These are phyloP conservation scores for Pterostichus madidus DNA, from an alignment of 2,888 invertebrate genomes.

Conservation along the genomic window DNA sequence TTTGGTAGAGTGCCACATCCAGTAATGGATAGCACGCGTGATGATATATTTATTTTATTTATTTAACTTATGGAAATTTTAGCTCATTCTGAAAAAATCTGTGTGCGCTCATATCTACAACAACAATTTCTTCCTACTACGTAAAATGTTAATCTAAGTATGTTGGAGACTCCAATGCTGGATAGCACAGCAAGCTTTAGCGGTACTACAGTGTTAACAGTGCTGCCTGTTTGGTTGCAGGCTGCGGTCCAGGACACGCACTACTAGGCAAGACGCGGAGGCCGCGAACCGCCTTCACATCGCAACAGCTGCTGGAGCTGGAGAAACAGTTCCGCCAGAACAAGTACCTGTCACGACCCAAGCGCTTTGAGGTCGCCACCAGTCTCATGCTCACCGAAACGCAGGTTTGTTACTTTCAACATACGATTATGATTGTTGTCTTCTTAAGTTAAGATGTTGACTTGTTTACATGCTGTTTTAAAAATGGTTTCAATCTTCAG, in stretches of 20 bases:
- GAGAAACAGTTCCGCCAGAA: conserved; percentile 99
- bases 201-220: not conserved
- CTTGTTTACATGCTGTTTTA: not conserved
- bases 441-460: too few relatives aligned
- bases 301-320: conserved; percentile 96
- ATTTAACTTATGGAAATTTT: too few relatives aligned
- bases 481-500: too few relatives aligned
- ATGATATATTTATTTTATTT: too few relatives aligned
- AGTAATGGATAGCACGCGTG: too few relatives aligned
- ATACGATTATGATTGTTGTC: too few relatives aligned
- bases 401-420: conserved; percentile 83
- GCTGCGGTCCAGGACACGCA: conserved; percentile 85
- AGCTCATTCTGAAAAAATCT: too few relatives aligned
- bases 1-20: too few relatives aligned
- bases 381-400: conserved; percentile 98
- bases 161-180: not conserved
- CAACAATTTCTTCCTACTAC: too few relatives aligned
- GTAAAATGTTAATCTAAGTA: too few relatives aligned
- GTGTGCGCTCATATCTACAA: too few relatives aligned
- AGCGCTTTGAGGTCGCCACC: conserved; percentile 99
- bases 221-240: conserved; percentile 73
- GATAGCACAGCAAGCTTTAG: too few relatives aligned
- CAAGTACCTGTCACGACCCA: conserved; percentile 98
- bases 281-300: conserved; percentile 98
- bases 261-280: conserved; percentile 92